Evolutionary conservation across 2,113 vertebrate genomes (phyloP).

Genomic region (Corythornis cristatus): DNA sequence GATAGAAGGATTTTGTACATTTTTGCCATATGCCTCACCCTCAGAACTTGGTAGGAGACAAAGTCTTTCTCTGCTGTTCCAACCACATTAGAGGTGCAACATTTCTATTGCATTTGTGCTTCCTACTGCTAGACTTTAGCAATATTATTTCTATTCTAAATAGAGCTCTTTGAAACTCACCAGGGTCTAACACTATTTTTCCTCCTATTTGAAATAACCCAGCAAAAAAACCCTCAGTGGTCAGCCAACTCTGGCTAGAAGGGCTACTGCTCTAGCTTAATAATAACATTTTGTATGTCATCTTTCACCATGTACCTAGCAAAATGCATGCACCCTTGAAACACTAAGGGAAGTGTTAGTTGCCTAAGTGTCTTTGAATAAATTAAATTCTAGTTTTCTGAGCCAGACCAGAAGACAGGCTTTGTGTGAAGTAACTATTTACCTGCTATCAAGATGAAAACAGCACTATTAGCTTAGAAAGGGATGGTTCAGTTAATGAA

Average conservation of each 20-base stretch:
- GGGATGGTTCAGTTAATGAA: background rate
- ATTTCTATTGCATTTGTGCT: background rate
- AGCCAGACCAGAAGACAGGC: background rate
- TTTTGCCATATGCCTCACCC: background rate
- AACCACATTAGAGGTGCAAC: background rate
- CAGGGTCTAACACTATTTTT: background rate
- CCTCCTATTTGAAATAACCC: background rate
- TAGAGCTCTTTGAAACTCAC: background rate
- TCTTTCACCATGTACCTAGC: background rate
- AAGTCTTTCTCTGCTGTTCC: background rate
- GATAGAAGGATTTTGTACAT: background rate
- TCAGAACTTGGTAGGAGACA: constrained; percentile 12
- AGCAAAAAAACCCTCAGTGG: background rate
- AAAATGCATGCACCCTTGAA: background rate
- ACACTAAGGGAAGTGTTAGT: background rate
- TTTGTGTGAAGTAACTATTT: background rate
- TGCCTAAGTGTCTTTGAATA: background rate
- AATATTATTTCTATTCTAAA: background rate
- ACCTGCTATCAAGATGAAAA: background rate
- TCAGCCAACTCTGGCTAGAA: background rate
- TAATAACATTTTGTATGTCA: background rate
- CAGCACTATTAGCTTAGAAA: background rate
- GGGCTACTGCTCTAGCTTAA: background rate
- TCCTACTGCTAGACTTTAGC: background rate
- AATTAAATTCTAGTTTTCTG: background rate